These are phyloP conservation scores for Hydractinia symbiolongicarpus DNA, from an alignment of 30 jellyfish, hydroid and myxozoan genomes.

Conservation along the genomic window DNA sequence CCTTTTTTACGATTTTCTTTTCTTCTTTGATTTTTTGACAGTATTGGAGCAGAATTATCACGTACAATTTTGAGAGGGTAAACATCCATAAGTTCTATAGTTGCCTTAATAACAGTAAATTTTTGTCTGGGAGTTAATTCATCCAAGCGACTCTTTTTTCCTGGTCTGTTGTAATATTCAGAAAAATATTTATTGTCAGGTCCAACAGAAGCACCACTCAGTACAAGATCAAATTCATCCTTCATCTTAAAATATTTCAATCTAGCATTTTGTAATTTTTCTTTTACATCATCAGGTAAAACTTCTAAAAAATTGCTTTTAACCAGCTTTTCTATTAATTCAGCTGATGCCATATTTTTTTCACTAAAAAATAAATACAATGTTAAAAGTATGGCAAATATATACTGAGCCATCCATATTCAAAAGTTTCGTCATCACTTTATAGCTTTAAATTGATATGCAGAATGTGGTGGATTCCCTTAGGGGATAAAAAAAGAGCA, in stretches of 20 bases:
- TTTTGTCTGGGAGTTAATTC: background rate
- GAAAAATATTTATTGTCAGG: background rate
- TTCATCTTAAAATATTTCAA: background rate
- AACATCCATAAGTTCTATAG: background rate
- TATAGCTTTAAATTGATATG: too few species aligned
- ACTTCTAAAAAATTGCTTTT: constrained; percentile 5
- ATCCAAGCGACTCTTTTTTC: background rate
- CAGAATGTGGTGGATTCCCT: too few species aligned
- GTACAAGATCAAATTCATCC: background rate
- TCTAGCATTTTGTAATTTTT: background rate
- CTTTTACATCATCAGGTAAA: background rate
- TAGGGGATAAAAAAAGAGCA: too few species aligned
- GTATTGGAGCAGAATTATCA: background rate
- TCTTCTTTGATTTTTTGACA: background rate
- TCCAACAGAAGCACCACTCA: background rate
- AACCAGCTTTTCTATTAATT: background rate
- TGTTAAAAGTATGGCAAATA: too few species aligned
- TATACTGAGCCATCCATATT: too few species aligned
- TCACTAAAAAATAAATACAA: too few species aligned
- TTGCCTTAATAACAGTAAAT: background rate
- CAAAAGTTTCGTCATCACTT: too few species aligned
- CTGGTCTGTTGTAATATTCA: constrained; percentile 6
- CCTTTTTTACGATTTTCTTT: background rate
- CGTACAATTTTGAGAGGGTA: background rate
- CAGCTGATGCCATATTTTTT: background rate